Evolutionary conservation across 2,113 vertebrate species (phyloP).

Genomic region (Podarcis muralis): DNA sequence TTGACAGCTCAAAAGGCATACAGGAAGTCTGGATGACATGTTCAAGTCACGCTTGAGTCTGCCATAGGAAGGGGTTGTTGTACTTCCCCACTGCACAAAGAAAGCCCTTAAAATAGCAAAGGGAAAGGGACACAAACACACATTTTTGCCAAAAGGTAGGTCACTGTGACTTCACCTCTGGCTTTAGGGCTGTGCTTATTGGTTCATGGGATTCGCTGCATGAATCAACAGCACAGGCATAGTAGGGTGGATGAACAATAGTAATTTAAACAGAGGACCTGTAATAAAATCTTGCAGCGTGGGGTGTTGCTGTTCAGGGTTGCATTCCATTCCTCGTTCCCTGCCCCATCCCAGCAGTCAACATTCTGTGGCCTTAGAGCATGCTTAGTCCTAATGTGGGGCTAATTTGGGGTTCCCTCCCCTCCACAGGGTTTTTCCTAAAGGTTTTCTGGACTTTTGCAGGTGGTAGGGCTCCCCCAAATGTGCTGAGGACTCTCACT

Average conservation of each 20-base stretch:
- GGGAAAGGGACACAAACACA: too few relatives aligned
- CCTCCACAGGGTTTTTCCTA: not conserved
- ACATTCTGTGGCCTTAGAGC: not conserved
- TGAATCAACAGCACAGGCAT: not conserved
- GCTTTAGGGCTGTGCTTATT: not conserved
- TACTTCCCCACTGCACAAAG: not conserved
- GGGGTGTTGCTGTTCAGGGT: not conserved
- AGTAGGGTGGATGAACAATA: not conserved
- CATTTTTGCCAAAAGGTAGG: too few relatives aligned
- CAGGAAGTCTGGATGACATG: not conserved
- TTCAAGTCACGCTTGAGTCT: not conserved
- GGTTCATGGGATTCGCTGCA: not conserved
- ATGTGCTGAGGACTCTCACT: not conserved
- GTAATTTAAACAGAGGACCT: not conserved
- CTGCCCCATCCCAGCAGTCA: too few relatives aligned
- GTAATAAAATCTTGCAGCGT: not conserved
- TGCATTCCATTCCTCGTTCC: too few relatives aligned
- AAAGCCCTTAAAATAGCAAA: not conserved
- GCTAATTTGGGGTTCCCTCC: too few relatives aligned
- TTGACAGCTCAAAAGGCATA: not conserved
- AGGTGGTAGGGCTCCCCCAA: not conserved
- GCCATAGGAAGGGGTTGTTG: not conserved
- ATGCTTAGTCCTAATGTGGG: too few relatives aligned
- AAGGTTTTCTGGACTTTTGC: not conserved
- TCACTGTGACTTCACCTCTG: not conserved